Evolutionary conservation across 2,888 invertebrate genomes (phyloP), one percentile per base, ranked within the genome.

Genomic region (Hermaeophaga mercurialis): DNA sequence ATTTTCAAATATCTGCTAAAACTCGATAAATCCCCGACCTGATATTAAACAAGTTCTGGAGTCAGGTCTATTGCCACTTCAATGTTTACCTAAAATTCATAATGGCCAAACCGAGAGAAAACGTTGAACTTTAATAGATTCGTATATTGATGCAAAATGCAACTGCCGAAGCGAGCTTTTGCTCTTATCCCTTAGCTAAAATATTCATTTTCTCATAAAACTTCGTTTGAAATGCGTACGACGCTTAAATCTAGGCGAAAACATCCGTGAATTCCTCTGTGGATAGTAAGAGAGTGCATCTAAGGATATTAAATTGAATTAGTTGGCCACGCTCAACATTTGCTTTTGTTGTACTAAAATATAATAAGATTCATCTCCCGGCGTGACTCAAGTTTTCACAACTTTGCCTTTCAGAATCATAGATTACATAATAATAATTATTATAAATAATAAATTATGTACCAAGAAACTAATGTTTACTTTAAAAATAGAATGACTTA

Each of bases 191-290:
- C 12, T 12, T 9, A 3, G 12, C 19, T 45, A n/a, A 47, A 47
- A 36, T 47, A 47, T 47, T 47, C 36, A 47, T 47, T 47, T 36
- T 47, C 36, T 47, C 34, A 22, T 46, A 46, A 46, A 46, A 46
- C 22, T 47, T 34, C 47, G 22, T 47, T 36, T 14, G n/a, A 28
- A 47, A 36, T 36, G 47, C 47, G 36, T 36, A 22, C 47, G 4
- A 12, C 4, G 9, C 31, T 31, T 22, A 31, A 31, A 31, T 31
- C 31, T 31, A 12, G 31, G n/a, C 31, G 12, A 31, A 31, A 31
- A 31, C 12, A 31, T 9, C 31, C 22, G 22, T 22, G 6, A 31
- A 11, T 31, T 31, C 12, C 31, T 31, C 31, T 11, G 31, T 8
- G 31, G 31, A 31, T 12, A 3, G 3, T 4, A 31, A 2, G 3